Conservation (phyloP, 2,797 vertebrate genomes). For the Sardinella longiceps region DNA sequence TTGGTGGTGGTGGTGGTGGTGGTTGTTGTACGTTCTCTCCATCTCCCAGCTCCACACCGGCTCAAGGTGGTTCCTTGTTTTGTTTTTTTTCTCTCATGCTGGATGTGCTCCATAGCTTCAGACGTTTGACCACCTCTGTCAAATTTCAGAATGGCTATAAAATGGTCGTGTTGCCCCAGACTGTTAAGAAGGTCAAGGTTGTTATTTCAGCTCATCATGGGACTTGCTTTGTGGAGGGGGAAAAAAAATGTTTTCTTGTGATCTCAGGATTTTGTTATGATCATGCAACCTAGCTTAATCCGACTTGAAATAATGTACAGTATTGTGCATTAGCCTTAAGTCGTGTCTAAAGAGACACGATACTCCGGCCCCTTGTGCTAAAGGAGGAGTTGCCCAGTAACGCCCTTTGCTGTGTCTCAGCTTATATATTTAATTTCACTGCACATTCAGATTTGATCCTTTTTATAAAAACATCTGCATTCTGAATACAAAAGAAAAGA, state of each 20-base stretch:
- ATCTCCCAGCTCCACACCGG: not conserved
- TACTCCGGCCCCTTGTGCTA: not conserved
- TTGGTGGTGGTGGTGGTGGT: no score
- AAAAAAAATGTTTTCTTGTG: not conserved
- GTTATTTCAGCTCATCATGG: slow-evolving; percentile 11
- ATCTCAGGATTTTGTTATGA: not conserved
- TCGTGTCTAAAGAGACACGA: not conserved
- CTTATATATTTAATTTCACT: not conserved
- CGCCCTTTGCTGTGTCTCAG: no score
- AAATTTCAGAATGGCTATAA: not conserved
- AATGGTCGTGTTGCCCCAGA: not conserved
- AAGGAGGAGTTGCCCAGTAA: no score
- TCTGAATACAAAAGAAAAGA: not conserved
- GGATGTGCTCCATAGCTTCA: not conserved
- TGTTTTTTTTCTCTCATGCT: not conserved
- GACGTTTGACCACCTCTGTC: not conserved
- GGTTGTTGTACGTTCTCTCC: not conserved
- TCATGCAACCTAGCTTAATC: not conserved
- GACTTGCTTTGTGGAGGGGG: not conserved
- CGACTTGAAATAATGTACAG: not conserved
- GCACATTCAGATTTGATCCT: not conserved
- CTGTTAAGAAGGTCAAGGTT: not conserved
- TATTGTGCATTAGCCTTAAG: not conserved
- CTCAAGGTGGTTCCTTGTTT: not conserved
- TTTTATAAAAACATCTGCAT: not conserved